Percentiles rank a stretch among this genome's conserved stretches.
Evolutionary conservation across 2,888 invertebrate genomes (phyloP).

Genomic region (Drosophila anceps): DNA sequence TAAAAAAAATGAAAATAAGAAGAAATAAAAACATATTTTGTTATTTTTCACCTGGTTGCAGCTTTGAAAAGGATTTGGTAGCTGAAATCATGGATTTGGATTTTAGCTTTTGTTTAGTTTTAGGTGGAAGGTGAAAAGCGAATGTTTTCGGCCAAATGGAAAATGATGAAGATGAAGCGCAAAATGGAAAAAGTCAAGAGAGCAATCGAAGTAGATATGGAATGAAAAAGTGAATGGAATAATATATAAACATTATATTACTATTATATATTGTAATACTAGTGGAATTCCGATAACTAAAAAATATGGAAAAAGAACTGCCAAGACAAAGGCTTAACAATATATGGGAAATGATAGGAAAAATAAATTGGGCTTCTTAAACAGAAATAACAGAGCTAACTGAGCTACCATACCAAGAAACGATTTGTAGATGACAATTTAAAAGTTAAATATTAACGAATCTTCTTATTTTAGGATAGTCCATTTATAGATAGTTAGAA

Average conservation of each 20-base stretch:
- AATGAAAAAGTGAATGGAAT: not conserved
- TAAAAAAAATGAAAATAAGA: conserved; percentile 19
- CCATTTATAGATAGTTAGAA: not conserved
- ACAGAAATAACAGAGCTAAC: not conserved
- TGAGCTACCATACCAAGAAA: too few relatives aligned
- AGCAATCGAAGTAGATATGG: not conserved
- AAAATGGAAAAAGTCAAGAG: conserved; percentile 20
- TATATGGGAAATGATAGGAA: not conserved
- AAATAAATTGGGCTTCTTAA: not conserved
- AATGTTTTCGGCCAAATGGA: conserved; percentile 27
- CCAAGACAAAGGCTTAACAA: not conserved
- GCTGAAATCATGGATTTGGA: conserved; percentile 73
- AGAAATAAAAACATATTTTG: conserved; percentile 44
- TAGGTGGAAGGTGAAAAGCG: conserved; percentile 46
- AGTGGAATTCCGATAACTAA: too few relatives aligned
- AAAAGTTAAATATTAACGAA: not conserved
- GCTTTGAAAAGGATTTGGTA: conserved; percentile 75
- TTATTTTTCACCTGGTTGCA: conserved; percentile 76
- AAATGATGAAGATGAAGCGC: conserved; percentile 24
- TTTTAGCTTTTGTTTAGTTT: conserved; percentile 67
- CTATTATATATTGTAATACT: too few relatives aligned
- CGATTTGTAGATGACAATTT: not conserved
- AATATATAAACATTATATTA: too few relatives aligned
- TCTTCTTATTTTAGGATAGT: not conserved
- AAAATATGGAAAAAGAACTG: too few relatives aligned